Conservation (phyloP, 2,113 vertebrate species). For the Saccopteryx bilineata region DNA sequence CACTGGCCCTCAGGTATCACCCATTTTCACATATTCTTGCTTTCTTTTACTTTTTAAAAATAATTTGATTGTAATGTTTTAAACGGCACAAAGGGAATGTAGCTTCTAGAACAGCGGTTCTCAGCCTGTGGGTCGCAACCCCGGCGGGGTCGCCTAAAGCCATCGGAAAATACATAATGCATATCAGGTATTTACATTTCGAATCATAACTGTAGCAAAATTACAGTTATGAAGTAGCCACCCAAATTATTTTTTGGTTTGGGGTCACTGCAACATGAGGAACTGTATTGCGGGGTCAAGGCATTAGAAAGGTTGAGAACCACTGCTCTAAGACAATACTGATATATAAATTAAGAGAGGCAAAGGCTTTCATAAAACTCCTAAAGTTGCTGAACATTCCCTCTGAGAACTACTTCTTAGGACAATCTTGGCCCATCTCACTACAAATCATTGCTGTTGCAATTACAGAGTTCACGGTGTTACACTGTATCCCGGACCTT, state of each 20-base stretch:
- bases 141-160: no score
- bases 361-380: background rate
- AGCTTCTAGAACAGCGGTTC: background rate
- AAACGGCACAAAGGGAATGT: background rate
- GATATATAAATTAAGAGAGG: background rate
- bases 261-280: no score
- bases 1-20: accelerated
- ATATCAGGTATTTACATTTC: no score
- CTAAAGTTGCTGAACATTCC: background rate
- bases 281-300: no score
- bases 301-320: no score
- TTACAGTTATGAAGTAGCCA: no score
- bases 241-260: no score
- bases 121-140: no score
- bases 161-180: no score
- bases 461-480: background rate
- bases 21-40: background rate
- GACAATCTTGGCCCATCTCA: background rate
- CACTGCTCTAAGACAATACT: background rate
- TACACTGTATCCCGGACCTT: background rate
- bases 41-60: background rate
- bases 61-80: background rate
- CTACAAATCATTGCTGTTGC: no score
- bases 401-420: background rate
- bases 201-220: no score